Evolutionary conservation across 1,140 invertebrate species (phyloP), one percentile per base, ranked within the genome.

Genomic region (Saccostrea glomerata): DNA sequence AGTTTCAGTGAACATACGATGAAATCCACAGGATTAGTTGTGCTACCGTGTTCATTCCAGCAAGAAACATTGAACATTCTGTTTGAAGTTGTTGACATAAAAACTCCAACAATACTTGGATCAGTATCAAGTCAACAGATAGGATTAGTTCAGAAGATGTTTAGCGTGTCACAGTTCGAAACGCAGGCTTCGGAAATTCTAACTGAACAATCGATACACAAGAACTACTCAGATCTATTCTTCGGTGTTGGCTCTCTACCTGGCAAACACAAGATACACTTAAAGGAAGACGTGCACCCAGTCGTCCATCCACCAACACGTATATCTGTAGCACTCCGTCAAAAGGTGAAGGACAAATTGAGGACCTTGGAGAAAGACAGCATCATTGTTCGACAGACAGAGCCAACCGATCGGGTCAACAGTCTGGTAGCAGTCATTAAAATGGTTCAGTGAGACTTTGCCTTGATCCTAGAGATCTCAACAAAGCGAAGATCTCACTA

Each of bases 371-470:
- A 91, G 84, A 89, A 89, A 40, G 25, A 85, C 15, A 87, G 84
- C 4, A 85, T 93, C 4, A 93, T 93, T 82, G 63, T 88, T 9
- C 86, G 86, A 70, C 84, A 93, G 20, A 86, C 73, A 0, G 88
- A 91, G 47, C 90, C 90, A 63, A 91, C 92, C 6, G 89, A 77
- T 1, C 93, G 91, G 92, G 88, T 91, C 84, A 89, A 90, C 36
- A 87, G 88, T 0, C 92, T 93, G 73, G 92, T 92, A 0, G 82
- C 89, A 3, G 92, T 93, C 0, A 25, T 84, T 0, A 92, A 93
- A 90, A 86, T 58, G 63, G 84, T 15, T 85, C 87, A n/a, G 82
- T 93, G 15, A 88, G 95, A 56, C 92, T 96, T n/a, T 90, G 87
- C 17, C 30, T 86, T 25, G 86, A 90, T 40, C 86, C 86, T 30